Conservation (phyloP, 2,797 vertebrate genomes). For the Iguana delicatissima region DNA sequence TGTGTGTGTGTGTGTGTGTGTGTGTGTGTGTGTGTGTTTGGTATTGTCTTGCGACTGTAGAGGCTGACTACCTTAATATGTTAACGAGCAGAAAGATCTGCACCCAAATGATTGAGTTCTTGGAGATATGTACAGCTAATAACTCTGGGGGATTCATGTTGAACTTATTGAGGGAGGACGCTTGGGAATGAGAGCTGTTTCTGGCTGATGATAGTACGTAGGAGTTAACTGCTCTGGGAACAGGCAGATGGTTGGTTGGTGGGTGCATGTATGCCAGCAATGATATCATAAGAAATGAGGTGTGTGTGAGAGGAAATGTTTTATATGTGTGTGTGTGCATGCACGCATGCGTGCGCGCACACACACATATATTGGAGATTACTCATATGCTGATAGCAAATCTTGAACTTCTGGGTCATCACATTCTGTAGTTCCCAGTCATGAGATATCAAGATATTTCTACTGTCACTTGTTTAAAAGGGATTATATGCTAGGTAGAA, state of each 20-base stretch:
- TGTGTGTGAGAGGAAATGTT: neutral
- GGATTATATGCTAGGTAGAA: neutral
- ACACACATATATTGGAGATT: neutral
- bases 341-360: neutral
- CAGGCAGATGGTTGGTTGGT: neutral
- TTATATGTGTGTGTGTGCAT: neutral
- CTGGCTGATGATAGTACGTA: neutral
- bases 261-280: neutral
- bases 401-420: neutral
- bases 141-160: slow-evolving; percentile 24
- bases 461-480: slow-evolving; percentile 1
- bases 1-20: neutral
- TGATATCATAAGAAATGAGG: slow-evolving; percentile 16
- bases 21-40: no score
- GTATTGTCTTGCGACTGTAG: neutral
- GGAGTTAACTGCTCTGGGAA: slow-evolving; percentile 9
- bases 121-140: neutral
- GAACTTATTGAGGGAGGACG: neutral
- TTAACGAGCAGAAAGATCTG: neutral
- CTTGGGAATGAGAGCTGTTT: slow-evolving; percentile 32
- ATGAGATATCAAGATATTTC: neutral
- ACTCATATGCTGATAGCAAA: neutral
- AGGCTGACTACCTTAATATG: neutral
- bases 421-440: neutral
- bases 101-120: neutral